Evolutionary conservation across 2,888 invertebrate species (phyloP), one percentile per base, ranked within the genome.

Genomic region (Timandra comae): DNA sequence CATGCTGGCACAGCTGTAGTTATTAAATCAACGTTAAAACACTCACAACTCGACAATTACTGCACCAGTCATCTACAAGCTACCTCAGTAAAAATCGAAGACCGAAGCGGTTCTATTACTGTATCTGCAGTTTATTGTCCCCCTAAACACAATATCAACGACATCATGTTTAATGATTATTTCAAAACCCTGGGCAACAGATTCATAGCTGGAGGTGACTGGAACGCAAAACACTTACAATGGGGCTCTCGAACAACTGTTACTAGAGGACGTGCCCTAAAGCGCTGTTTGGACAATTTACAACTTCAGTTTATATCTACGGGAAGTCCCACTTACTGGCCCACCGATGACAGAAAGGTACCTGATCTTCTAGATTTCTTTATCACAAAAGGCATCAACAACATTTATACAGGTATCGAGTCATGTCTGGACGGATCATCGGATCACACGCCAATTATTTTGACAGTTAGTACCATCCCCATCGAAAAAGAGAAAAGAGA

Each of bases 221-320:
- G 39, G 38, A 49, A 48, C 27, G 11, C 38, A 2, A 47, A 51
- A 28, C 43, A 49, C 10, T 31, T 25, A 1, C 12, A 19, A 10
- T 49, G 47, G 46, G 49, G 44, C 0, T 51, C 48, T 2, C 36
- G 49, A 26, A 19, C 43, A 3, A 38, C 22, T 0, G 37, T 41
- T 1, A 40, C 49, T 2, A 30, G 40, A 22, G 43, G 41, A 0
- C 21, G 47, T n/a, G n/a, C n/a, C n/a, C n/a, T n/a, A n/a, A n/a
- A n/a, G n/a, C n/a, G n/a, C n/a, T n/a, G n/a, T n/a, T n/a, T n/a
- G n/a, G n/a, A n/a, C n/a, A n/a, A n/a, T n/a, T n/a, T n/a, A n/a
- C n/a, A n/a, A n/a, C n/a, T n/a, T n/a, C n/a, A n/a, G n/a, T n/a
- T n/a, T n/a, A n/a, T n/a, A n/a, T n/a, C n/a, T n/a, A n/a, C n/a